Evolutionary conservation across 2,888 invertebrate genomes (phyloP), one percentile per base, ranked within the genome.

Genomic region (Ischnura elegans): DNA sequence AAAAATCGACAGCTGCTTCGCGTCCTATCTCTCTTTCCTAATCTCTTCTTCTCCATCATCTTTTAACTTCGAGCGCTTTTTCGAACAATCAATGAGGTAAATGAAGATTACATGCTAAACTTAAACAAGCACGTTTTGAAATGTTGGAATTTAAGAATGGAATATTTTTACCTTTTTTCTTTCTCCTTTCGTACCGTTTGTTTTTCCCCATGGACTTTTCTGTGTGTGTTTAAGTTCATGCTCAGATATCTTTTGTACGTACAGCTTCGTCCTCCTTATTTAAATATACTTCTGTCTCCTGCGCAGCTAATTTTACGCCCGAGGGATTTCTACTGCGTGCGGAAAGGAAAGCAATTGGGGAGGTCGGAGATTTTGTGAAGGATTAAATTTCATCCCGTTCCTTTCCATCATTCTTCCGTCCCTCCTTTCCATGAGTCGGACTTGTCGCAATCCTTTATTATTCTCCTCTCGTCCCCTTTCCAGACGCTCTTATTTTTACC

Each of bases 281-380:
- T 6, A 6, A 8, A 4, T 61, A 2, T 61, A 6, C 61, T n/a
- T 61, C 61, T 19, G 61, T 36, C 76, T 76, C 76, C n/a, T n/a
- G 76, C 29, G 76, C 76, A 36, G 76, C 76, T 76, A 76, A 76
- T 76, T 76, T 76, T 36, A 76, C 76, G 76, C 76, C 36, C 76
- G 36, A 76, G 13, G 36, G 29, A 0, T 6, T 36, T 16, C 13
- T 29, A 36, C 29, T 36, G 76, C 76, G 76, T 76, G 76, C 76
- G 13, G n/a, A n/a, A n/a, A 36, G 13, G 36, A 10, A 36, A 36
- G 3, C 61, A 21, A 4, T 21, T 25, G 19, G 25, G 61, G 61
- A 21, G 8, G 51, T 6, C 13, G 55, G 61, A n/a, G 61, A n/a
- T 3, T 25, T 3, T 21, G 61, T 25, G 61, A 16, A 25, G 21